Evolutionary conservation across 2,113 vertebrate species (phyloP).

Genomic region (Uria aalge): DNA sequence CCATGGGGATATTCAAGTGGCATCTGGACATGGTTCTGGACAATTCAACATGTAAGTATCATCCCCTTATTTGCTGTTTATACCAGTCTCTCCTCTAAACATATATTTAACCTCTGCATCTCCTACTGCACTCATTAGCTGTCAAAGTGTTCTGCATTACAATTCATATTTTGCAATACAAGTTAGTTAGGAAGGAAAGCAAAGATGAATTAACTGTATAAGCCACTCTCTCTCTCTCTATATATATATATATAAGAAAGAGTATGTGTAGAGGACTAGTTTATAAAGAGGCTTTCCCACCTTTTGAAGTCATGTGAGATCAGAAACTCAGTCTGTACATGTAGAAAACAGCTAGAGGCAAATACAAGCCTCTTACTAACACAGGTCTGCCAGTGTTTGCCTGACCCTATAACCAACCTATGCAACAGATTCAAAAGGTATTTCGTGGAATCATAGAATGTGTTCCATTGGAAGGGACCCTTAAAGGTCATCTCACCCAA

Average conservation of each 20-base stretch:
- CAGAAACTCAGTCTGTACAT: background rate
- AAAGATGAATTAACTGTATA: background rate
- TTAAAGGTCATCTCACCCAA: no score
- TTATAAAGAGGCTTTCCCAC: background rate
- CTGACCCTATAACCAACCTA: background rate
- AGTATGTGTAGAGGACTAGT: background rate
- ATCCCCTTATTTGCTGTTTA: background rate
- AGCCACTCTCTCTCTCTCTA: background rate
- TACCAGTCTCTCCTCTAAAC: background rate
- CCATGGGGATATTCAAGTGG: background rate
- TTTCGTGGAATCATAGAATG: background rate
- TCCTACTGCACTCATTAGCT: background rate
- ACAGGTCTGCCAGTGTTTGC: background rate
- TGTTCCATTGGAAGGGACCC: background rate
- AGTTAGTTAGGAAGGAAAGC: background rate
- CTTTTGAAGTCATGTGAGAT: background rate
- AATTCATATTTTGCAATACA: background rate
- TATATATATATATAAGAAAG: background rate
- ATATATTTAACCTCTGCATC: background rate
- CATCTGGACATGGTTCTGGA: rapidly evolving
- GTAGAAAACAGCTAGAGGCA: background rate
- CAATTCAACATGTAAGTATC: background rate
- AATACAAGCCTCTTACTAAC: background rate
- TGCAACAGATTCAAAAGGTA: background rate
- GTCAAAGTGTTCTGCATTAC: background rate